Evolutionary conservation across 2,888 invertebrate species (phyloP).

Genomic region (Notodonta dromedarius): DNA sequence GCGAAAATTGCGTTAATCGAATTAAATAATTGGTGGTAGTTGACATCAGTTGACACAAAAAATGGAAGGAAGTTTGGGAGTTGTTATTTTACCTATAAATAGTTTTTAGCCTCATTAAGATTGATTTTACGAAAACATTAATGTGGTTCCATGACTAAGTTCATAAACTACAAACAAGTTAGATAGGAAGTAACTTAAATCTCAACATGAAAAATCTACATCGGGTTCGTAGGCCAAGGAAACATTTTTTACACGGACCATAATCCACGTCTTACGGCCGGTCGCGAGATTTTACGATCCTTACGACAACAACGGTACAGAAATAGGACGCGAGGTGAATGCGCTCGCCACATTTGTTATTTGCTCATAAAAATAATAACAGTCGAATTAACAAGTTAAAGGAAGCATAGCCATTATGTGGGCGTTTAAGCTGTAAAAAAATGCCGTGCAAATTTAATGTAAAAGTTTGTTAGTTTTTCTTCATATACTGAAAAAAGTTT

Average conservation of each 20-base stretch:
- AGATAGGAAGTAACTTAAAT: no score
- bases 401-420: conserved; percentile 51
- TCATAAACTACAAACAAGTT: no score
- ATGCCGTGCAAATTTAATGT: not conserved
- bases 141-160: no score
- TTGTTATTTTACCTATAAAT: not conserved
- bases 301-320: conserved; percentile 43
- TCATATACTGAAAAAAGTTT: not conserved
- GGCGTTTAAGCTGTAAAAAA: conserved; percentile 31
- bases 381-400: conserved; percentile 51
- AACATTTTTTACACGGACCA: conserved; percentile 16
- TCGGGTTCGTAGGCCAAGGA: conserved; percentile 2
- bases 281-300: conserved; percentile 47
- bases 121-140: no score
- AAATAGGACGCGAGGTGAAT: conserved; percentile 63
- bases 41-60: conserved; percentile 48
- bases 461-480: not conserved
- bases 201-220: not conserved
- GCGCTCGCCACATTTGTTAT: conserved; percentile 52
- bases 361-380: conserved; percentile 65
- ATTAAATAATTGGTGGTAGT: conserved; percentile 50
- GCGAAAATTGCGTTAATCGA: conserved; percentile 41
- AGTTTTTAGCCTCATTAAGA: no score
- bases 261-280: conserved; percentile 36
- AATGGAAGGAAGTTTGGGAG: conserved; percentile 25